Evolutionary conservation across 2,797 vertebrate species (phyloP).

Genomic region (Tenualosa ilisha): DNA sequence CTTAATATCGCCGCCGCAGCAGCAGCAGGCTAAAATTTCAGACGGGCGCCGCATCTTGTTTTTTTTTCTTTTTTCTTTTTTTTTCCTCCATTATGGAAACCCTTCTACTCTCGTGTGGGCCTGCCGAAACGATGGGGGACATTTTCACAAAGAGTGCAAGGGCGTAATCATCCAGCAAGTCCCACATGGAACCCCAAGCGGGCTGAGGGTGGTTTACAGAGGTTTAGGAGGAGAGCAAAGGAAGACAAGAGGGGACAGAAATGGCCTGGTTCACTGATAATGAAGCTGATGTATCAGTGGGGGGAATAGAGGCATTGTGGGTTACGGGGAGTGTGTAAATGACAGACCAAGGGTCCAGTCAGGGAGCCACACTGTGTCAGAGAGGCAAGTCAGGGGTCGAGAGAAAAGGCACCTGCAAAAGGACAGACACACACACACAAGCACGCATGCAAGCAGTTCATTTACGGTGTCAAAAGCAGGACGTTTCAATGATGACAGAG

Average conservation of each 20-base stretch:
- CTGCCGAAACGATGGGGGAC: background rate
- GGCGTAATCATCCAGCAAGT: background rate
- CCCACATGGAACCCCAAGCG: background rate
- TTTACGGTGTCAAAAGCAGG: background rate
- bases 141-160: slow-evolving; percentile 10
- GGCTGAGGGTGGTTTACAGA: background rate
- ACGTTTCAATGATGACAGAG: background rate
- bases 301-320: background rate
- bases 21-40: background rate
- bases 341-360: background rate
- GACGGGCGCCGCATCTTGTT: background rate
- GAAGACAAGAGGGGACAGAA: background rate
- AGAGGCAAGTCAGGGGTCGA: background rate
- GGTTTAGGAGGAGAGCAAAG: background rate
- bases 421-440: background rate
- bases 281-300: background rate
- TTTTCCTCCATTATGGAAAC: background rate
- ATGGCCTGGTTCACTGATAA: background rate
- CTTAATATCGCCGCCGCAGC: slow-evolving; percentile 4
- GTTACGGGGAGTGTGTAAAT: background rate
- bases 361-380: background rate
- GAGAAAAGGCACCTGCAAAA: slow-evolving; percentile 1
- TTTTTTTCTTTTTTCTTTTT: background rate
- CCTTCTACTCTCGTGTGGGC: background rate
- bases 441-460: background rate